Conservation (phyloP, 2,113 vertebrate genomes). For the Rhegmatorhina hoffmannsi region DNA sequence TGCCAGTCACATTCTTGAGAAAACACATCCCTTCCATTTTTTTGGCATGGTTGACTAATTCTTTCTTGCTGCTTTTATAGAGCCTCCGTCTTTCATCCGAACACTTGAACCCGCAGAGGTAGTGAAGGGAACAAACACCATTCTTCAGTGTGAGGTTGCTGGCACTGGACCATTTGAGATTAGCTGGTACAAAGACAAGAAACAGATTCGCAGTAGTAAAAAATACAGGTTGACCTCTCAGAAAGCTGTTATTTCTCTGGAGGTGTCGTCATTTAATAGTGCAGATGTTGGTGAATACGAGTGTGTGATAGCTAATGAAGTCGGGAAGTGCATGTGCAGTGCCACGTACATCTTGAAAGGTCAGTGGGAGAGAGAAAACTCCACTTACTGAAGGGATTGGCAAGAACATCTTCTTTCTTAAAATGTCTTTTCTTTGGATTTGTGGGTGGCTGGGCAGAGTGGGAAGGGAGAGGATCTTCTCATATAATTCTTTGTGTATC, state of each 20-base stretch:
- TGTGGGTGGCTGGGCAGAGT: neutral
- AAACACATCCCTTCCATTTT: neutral
- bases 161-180: slow-evolving; percentile 95
- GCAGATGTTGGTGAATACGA: slow-evolving; percentile 96
- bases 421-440: neutral
- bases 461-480: neutral
- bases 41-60: neutral
- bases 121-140: slow-evolving; percentile 85
- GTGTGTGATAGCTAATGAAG: slow-evolving; percentile 92
- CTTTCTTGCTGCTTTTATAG: slow-evolving; percentile 80
- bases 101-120: slow-evolving; percentile 88
- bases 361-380: slow-evolving; percentile 74
- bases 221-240: slow-evolving; percentile 87
- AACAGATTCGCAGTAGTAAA: slow-evolving; percentile 86
- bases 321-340: slow-evolving; percentile 89
- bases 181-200: slow-evolving; percentile 96
- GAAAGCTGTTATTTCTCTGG: slow-evolving; percentile 85
- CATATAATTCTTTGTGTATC: slow-evolving; percentile 8
- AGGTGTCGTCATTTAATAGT: slow-evolving; percentile 92
- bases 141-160: slow-evolving; percentile 89
- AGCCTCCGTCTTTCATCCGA: slow-evolving; percentile 91
- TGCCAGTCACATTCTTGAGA: neutral
- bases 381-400: neutral
- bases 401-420: neutral
- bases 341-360: slow-evolving; percentile 92